Percentiles rank a stretch among this genome's conserved stretches.
These are phyloP conservation scores for Paralichthys olivaceus DNA, from an alignment of 2,113 vertebrate genomes.

Conservation along the genomic window DNA sequence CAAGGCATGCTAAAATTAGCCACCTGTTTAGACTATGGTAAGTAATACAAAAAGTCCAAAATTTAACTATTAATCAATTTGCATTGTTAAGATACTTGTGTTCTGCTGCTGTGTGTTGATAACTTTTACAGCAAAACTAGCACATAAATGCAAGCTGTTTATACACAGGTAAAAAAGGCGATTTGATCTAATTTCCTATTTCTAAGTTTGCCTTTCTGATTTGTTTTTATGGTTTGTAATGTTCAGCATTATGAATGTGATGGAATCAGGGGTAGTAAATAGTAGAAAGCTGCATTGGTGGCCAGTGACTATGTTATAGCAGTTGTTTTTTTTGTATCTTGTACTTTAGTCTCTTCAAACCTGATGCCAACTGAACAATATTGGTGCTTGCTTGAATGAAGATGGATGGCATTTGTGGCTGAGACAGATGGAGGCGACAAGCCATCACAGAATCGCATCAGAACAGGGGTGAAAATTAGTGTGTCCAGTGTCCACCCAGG, in stretches of 20 bases:
- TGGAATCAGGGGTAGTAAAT: neutral
- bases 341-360: neutral
- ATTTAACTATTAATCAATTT: neutral
- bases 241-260: neutral
- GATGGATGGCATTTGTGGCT: neutral
- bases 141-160: neutral
- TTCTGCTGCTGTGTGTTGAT: too few species aligned
- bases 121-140: neutral
- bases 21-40: neutral
- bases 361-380: too few species aligned
- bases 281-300: neutral
- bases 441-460: neutral
- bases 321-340: neutral
- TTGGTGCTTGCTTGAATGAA: neutral
- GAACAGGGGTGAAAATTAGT: neutral
- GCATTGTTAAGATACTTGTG: neutral
- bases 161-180: neutral
- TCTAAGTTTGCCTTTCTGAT: neutral
- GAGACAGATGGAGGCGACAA: neutral
- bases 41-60: neutral
- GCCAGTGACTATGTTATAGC: neutral
- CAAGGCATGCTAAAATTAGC: neutral
- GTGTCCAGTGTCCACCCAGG: neutral
- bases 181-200: too few species aligned
- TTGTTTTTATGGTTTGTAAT: neutral